Evolutionary conservation across 1,140 invertebrate genomes (phyloP), one percentile per base, ranked within the genome.

Genomic region (Drosophila pectinifera): DNA sequence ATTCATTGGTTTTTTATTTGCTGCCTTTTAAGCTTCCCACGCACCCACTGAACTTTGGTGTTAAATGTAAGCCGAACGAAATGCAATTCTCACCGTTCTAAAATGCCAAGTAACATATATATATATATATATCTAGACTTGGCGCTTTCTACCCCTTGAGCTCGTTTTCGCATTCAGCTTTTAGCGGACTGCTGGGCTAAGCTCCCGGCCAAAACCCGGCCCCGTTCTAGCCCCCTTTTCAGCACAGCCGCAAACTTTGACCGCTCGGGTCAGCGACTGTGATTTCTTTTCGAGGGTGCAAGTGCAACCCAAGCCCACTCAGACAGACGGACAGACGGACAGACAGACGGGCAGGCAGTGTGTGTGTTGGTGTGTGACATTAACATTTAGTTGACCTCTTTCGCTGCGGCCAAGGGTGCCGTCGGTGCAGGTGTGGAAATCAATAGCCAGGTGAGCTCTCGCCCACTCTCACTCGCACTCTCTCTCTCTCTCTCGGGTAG

Each of bases 311-410:
- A 46, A 41, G 38, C 58, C 28, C 62, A 58, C 70, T 11, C 54
- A 38, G 56, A 34, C 78, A 57, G 72, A 78, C 69, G 73, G 62
- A 76, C 75, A 26, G 72, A 5, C 31, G 13, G 18, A n/a, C n/a
- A 18, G 67, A 54, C 24, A 75, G 61, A 75, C 75, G 34, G 72
- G 10, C 34, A n/a, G 24, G 18, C n/a, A 18, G 68, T 55, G 48
- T 62, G 34, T 28, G 34, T 34, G 18, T 43, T 41, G 59, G 75
- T 70, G 80, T 73, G 76, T 89, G 84, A 89, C 84, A 89, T 89
- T 89, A 89, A 89, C 84, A 89, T 89, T 89, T 89, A 58, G 76
- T 48, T 89, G 84, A 89, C 84, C 84, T 89, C 84, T 89, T 89
- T 84, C 61, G 45, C 63, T 80, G 68, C 77, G 84, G 84, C 84